Evolutionary conservation across 2,113 vertebrate genomes (phyloP).

Genomic region (Alethe diademata): DNA sequence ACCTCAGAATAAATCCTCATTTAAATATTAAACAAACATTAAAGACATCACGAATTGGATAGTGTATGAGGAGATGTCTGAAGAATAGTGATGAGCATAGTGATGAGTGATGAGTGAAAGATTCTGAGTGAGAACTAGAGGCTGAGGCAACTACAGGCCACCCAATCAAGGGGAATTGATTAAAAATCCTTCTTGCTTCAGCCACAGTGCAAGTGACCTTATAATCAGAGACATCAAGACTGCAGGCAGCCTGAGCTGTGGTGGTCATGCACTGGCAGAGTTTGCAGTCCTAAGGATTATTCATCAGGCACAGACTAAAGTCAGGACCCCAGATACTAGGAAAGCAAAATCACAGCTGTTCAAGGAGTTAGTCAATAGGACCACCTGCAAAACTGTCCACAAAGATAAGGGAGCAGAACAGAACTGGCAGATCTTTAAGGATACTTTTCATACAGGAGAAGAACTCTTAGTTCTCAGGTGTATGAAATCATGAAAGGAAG

Average conservation of each 20-base stretch:
- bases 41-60: not conserved
- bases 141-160: not conserved
- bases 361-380: not conserved
- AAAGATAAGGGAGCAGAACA: not conserved
- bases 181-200: not conserved
- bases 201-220: not conserved
- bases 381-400: not conserved
- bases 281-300: not conserved
- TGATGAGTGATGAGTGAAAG: not conserved
- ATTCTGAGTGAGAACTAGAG: not conserved
- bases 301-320: not conserved
- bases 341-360: not conserved
- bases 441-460: not conserved
- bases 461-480: not conserved
- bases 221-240: not conserved
- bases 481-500: not conserved
- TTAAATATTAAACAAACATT: not conserved
- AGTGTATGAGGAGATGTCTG: not conserved
- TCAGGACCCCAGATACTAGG: not conserved
- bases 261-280: not conserved
- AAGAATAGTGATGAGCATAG: not conserved
- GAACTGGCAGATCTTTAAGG: not conserved
- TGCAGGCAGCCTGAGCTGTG: not conserved
- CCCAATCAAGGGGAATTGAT: not conserved
- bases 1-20: not conserved